phyloP scores from a whole-genome alignment of 2,797 vertebrate species.

The Hoplostethus atlanticus region DNA sequence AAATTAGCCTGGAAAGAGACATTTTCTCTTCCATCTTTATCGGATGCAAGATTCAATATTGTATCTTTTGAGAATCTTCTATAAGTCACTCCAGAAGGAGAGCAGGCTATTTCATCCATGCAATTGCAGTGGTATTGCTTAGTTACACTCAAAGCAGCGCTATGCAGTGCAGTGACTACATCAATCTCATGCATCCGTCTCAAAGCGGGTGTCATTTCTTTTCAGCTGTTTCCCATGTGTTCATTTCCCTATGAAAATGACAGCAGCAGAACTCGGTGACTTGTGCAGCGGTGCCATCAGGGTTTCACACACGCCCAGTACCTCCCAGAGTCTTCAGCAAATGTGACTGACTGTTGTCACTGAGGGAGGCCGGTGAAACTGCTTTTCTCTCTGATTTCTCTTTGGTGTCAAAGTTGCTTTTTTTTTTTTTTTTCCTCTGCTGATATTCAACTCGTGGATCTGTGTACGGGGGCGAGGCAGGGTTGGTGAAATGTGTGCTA shows the following conservation, averaged over 20 bases:
- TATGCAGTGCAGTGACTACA: neutral
- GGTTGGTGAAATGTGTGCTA: slow-evolving; percentile 27
- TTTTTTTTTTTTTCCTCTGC: neutral
- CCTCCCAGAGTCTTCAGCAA: slow-evolving; percentile 6
- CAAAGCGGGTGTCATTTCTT: neutral
- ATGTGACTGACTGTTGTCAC: slow-evolving; percentile 18
- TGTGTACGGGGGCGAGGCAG: neutral
- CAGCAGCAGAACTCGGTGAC: neutral
- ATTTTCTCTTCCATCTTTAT: slow-evolving; percentile 31
- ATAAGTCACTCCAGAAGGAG: neutral
- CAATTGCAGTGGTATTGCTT: neutral
- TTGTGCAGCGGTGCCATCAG: neutral
- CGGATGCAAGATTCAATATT: slow-evolving; percentile 30
- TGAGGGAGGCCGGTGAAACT: neutral
- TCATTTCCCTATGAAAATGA: slow-evolving; percentile 20
- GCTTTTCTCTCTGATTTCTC: slow-evolving; percentile 5
- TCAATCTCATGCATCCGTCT: neutral
- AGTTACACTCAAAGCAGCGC: neutral
- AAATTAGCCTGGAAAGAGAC: slow-evolving; percentile 51
- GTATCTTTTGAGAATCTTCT: neutral
- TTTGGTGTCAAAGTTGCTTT: slow-evolving; percentile 3
- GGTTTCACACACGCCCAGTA: neutral
- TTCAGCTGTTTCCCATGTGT: slow-evolving; percentile 14
- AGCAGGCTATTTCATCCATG: neutral
- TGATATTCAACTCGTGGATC: slow-evolving; percentile 1